phyloP scores from a whole-genome alignment of 1,140 invertebrate genomes.

The Tetranychus cinnabarinus region DNA sequence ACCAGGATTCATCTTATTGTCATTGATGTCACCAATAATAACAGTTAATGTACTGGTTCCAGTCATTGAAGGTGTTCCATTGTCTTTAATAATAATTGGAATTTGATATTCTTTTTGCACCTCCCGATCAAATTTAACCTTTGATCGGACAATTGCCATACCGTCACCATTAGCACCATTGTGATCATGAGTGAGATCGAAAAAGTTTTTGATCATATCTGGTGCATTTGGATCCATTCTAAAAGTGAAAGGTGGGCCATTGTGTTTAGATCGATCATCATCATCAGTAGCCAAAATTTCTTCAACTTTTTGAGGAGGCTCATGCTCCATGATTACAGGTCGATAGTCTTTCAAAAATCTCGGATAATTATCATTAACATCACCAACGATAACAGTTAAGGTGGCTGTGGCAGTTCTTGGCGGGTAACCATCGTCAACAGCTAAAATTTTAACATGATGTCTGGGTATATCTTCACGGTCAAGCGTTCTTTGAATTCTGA shows the following conservation, averaged over 20 bases:
- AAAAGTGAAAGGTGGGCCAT: slow-evolving; percentile 83
- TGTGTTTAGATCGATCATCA: slow-evolving; percentile 74
- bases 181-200: slow-evolving; percentile 39
- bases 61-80: slow-evolving; percentile 72
- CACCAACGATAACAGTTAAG: slow-evolving; percentile 74
- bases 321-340: slow-evolving; percentile 68
- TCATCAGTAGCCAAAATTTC: slow-evolving; percentile 85
- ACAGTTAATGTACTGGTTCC: slow-evolving; percentile 82
- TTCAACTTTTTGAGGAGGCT: slow-evolving; percentile 57
- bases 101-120: slow-evolving; percentile 82
- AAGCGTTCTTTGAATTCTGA: slow-evolving; percentile 64
- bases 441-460: slow-evolving; percentile 39
- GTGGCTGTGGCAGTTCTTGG: slow-evolving; percentile 85
- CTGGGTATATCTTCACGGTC: slow-evolving; percentile 57
- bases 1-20: slow-evolving; percentile 89
- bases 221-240: slow-evolving; percentile 70
- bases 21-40: slow-evolving; percentile 80
- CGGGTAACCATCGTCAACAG: slow-evolving; percentile 30
- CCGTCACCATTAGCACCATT: slow-evolving; percentile 83
- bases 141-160: slow-evolving; percentile 73
- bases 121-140: slow-evolving; percentile 77
- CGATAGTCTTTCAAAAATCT: slow-evolving; percentile 48
- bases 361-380: slow-evolving; percentile 73
- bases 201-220: slow-evolving; percentile 68
- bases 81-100: slow-evolving; percentile 75